Conservation (phyloP, 2,888 invertebrate species). For the Gymnocheta viridis region DNA sequence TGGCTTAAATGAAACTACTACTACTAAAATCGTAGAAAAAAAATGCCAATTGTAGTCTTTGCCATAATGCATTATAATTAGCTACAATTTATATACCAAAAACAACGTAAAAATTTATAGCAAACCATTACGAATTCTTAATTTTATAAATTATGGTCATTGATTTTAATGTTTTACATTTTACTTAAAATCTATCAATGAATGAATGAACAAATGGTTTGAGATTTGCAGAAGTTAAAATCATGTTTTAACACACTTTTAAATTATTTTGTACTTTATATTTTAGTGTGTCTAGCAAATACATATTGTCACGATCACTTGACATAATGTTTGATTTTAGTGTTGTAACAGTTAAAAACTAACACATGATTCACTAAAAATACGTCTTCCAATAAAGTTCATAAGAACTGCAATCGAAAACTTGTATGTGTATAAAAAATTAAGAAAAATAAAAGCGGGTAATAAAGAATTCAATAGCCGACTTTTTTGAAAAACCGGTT, state of each 20-base stretch:
- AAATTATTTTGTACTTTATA: not conserved
- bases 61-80: conserved; percentile 72
- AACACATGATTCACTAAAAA: not conserved
- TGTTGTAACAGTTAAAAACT: conserved; percentile 11
- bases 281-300: conserved; percentile 1
- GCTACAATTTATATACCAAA: conserved; percentile 71
- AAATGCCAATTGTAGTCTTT: conserved; percentile 52
- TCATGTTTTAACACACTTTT: conserved; percentile 1
- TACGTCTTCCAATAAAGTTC: not conserved
- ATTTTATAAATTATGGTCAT: conserved; percentile 66
- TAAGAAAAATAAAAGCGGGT: too few relatives aligned
- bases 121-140: conserved; percentile 67
- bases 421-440: too few relatives aligned
- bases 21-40: conserved; percentile 12
- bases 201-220: conserved; percentile 42
- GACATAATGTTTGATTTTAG: conserved; percentile 33
- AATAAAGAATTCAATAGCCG: too few relatives aligned
- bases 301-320: conserved; percentile 39
- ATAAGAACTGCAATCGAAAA: not conserved
- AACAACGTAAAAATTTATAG: conserved; percentile 68
- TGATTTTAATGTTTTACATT: conserved; percentile 49
- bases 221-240: conserved; percentile 17
- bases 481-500: too few relatives aligned
- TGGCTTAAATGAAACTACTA: conserved; percentile 7
- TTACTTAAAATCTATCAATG: conserved; percentile 38